Evolutionary conservation across 2,113 vertebrate genomes (phyloP).

Genomic region (Proteles cristata): DNA sequence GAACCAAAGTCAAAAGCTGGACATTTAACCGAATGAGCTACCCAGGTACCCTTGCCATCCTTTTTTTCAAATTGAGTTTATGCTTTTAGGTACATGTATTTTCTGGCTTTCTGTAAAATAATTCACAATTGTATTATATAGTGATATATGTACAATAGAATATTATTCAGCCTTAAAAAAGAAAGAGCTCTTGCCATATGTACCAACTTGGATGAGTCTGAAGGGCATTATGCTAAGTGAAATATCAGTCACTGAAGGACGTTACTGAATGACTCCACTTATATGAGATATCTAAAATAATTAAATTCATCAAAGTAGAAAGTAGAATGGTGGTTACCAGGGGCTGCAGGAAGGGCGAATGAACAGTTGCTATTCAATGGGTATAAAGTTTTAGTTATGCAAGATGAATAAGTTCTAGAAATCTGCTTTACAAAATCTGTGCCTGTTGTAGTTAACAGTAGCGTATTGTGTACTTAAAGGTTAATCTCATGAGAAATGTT

Average conservation of each 20-base stretch:
- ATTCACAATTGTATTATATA: background rate
- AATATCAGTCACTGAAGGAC: background rate
- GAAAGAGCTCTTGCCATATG: background rate
- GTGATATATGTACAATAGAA: background rate
- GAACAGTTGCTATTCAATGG: background rate
- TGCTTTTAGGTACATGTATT: background rate
- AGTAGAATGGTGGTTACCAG: background rate
- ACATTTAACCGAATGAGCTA: too few species aligned
- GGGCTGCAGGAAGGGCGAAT: too few species aligned
- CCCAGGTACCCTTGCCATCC: too few species aligned
- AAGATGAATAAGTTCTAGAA: background rate
- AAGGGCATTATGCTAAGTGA: background rate
- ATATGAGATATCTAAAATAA: background rate
- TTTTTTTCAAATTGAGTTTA: background rate
- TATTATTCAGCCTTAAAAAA: background rate
- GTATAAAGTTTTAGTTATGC: background rate
- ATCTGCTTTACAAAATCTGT: background rate
- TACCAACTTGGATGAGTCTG: background rate
- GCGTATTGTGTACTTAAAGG: background rate
- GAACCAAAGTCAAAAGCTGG: too few species aligned
- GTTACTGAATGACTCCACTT: background rate
- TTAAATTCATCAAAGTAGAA: background rate
- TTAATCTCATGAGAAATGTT: background rate
- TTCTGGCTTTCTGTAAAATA: constrained; percentile 5
- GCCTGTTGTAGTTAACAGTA: background rate